Base-by-base conservation (phyloP, 2,797 vertebrate species). In the Hozukius guyotensis region DNA sequence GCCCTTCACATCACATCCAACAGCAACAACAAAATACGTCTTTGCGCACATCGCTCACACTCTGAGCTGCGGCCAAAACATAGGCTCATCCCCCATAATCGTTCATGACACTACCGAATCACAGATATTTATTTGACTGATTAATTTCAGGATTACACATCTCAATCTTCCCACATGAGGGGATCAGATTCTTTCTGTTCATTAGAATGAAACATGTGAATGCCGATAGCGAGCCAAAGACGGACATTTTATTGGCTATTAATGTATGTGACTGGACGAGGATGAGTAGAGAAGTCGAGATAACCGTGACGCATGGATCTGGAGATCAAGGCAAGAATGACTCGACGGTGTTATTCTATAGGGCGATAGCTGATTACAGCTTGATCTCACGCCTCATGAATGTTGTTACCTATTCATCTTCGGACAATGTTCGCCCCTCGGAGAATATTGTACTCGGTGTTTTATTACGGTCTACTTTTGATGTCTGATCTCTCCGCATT, bases 281-380 rank as follows among this genome's bases (percentile, higher is more conserved):
- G 78, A 79, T 77, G 86, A 78, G 61, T 25, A n/a, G 22, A 85
- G 63, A 76, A 81, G 72, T 75, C 63, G 34, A 82, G 77, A 90
- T 91, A 91, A 86, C 66, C 6, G 6, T 88, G 88, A 90, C 27
- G 12, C 64, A 88, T 86, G 74, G 67, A 84, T 81, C 29, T 69
- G 25, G 29, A 92, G 88, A 90, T 83, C 76, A 91, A 91, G 84
- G 84, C 76, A 55, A 77, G 68, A 89, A 89, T 68, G 60, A 72
- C 29, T 85, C 62, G 20, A 10, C 60, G 4, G 3, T 87, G 86
- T 86, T 88, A 75, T 85, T 87, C 65, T 80, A 71, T 49, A 77
- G 34, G 42, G 22, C 2, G 20, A 62, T 36, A 62, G 59, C 63
- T 74, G 80, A 92, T 76, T 85, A 62, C 56, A 80, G 65, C 82